Base-by-base conservation (phyloP, 2,113 vertebrate genomes). In the Sorex fumeus region DNA sequence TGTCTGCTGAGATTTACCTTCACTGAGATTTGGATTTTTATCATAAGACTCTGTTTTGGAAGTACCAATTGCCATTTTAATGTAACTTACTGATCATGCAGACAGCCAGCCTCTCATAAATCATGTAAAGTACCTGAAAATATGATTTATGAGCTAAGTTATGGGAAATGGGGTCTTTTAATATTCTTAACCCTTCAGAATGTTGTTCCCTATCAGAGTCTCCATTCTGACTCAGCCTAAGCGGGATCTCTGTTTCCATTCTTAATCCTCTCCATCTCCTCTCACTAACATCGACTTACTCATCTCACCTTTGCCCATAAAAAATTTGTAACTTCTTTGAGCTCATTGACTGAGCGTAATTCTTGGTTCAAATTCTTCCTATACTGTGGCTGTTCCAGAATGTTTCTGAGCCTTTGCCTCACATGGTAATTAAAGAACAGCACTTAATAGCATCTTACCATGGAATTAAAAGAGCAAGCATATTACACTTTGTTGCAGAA, bases 51-150 rank as follows among this genome's bases (percentile, higher is more conserved):
- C 93, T 91, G 92, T 96, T 96, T 95, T 94, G 78, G 81, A 96
- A 95, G 91, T 67, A 93, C 91, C 92, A 93, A 86, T 94, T 96
- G 95, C 92, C 95, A 93, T 96, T 96, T 95, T 95, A 97, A 91
- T 94, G 91, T 90, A 94, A 97, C 89, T 93, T 97, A 95, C 94
- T 91, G 93, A 97, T 96, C 96, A 80, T 91, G 86, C 91, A 95
- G 95, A 96, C 95, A 96, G 95, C 74, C 89, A 94, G 94, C 91
- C 89, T 93, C 94, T 95, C 96, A 96, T 96, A 96, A 96, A 96
- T 97, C 96, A 97, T 96, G 95, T 90, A 96, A 96, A 97, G 95
- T 96, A 96, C 93, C 91, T 96, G 94, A 86, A 97, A 96, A 97
- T 96, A 94, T 96, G 96, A 97, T 95, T 97, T 95, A 97, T 95